Base-by-base conservation (phyloP, 1,140 invertebrate genomes). In the Heliconius hewitsoni region DNA sequence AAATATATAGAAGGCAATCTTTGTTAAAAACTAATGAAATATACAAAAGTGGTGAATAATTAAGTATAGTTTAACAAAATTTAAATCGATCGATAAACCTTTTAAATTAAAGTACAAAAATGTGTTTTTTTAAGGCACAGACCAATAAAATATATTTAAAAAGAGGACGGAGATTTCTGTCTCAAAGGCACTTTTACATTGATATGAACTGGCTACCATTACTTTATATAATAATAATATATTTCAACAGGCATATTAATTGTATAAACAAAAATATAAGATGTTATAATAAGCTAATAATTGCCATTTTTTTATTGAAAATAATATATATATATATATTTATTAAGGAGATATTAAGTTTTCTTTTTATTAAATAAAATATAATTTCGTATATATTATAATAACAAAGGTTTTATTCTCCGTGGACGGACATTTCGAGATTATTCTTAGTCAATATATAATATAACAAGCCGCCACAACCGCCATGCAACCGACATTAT, bases 101-200 rank as follows among this genome's bases (percentile, higher is more conserved):
- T 52, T 52, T 19, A 19, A 19, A 52, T 19, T 52, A 52, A 52
- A 52, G 4, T 6, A 52, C 50, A 19, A 46, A 46, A 46, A 52
- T 52, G 18, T 52, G 50, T 19, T 52, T 52, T 46, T 30, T 52
- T 52, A 52, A 52, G 50, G 50, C 18, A 52, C 50, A 18, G 18
- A 19, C 18, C n/a, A 9, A n/a, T 60, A n/a, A 60, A 60, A 60
- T 60, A 3, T 2, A 60, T 27, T 55, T 23, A 78, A 72, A 42
- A 76, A 37, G 46, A 82, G 83, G 82, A 85, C 81, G 82, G 81
- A 85, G 13, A 75, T 74, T 70, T 46, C 18, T 18, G 50, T 74
- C 71, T 81, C 80, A 66, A 85, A 85, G 80, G 78, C 81, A 83
- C 84, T 78, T 71, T 76, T 11, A 76, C 19, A 23, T 60, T 23